Evolutionary conservation across 2,888 invertebrate genomes (phyloP), one percentile per base, ranked within the genome.

Genomic region (Folsomia manolachei): DNA sequence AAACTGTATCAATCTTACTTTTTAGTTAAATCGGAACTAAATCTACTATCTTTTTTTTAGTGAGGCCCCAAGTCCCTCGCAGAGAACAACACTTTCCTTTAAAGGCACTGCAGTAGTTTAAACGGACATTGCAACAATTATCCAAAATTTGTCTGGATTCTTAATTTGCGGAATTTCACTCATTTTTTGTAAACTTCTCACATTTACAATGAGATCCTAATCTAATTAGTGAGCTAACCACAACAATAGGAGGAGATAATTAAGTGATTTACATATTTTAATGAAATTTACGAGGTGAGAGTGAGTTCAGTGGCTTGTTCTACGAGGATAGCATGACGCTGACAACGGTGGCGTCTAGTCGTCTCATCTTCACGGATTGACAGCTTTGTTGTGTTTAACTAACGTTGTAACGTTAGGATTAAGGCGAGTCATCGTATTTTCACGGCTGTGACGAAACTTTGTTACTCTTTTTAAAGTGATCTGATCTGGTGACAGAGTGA

Each of bases 371-470:
- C 18, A 56, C 56, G 56, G 19, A 56, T 19, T 56, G 56, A 19
- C 7, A 19, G 56, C 7, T 56, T 7, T 39, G 7, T 56, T 56
- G 21, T 19, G 4, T 56, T 56, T 4, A 67, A 56, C n/a, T n/a
- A n/a, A n/a, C n/a, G n/a, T n/a, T n/a, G n/a, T n/a, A n/a, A n/a
- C n/a, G n/a, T n/a, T n/a, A n/a, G n/a, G n/a, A n/a, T 67, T 56
- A 51, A 24, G 27, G 26, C 56, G 60, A 67, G 67, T 67, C 67
- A 67, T 56, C 56, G 18, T 19, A n/a, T 67, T 67, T 67, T 67
- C 26, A 53, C 24, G 56, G 24, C 19, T 66, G 60, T 67, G 24
- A 67, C 60, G n/a, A 67, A 67, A 56, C 26, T 53, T 24, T 51
- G 66, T 52, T n/a, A n/a, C 39, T 66, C 39, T n/a, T 52, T 25